Conservation (phyloP, 2,113 vertebrate genomes). For the Tauraco erythrolophus region DNA sequence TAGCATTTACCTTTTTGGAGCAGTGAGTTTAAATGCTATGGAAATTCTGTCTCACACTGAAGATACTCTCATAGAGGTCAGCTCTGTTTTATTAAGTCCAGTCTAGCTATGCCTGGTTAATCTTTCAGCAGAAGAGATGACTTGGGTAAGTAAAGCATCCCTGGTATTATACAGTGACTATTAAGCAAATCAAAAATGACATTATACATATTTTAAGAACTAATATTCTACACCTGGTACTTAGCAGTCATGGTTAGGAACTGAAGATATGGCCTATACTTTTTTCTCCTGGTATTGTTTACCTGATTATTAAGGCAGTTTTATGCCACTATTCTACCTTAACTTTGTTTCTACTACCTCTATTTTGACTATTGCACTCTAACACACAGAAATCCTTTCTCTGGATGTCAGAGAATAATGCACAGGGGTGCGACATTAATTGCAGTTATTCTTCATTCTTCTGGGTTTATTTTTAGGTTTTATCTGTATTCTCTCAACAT, state of each 20-base stretch:
- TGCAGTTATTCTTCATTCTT: background rate
- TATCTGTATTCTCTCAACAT: background rate
- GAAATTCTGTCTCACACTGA: background rate
- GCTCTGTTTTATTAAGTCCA: background rate
- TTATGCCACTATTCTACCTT: background rate
- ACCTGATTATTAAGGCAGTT: background rate
- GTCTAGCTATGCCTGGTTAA: background rate
- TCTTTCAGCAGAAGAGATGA: background rate
- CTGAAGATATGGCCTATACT: background rate
- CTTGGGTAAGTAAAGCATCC: background rate
- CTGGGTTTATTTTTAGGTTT: background rate
- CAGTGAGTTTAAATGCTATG: background rate
- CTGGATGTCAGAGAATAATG: background rate
- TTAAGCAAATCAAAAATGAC: background rate
- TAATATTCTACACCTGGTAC: background rate
- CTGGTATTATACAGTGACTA: background rate
- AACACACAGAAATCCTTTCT: background rate
- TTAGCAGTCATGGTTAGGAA: background rate
- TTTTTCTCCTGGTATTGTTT: fast-evolving
- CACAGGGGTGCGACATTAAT: background rate
- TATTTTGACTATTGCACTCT: background rate
- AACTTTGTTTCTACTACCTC: background rate
- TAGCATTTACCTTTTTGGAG: background rate
- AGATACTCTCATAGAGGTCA: background rate
- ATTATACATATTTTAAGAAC: background rate